Percentiles rank a stretch among this genome's conserved stretches.
phyloP scores from a whole-genome alignment of 92 coral and sea anemone genomes.

The Palythoa caribaeorum region DNA sequence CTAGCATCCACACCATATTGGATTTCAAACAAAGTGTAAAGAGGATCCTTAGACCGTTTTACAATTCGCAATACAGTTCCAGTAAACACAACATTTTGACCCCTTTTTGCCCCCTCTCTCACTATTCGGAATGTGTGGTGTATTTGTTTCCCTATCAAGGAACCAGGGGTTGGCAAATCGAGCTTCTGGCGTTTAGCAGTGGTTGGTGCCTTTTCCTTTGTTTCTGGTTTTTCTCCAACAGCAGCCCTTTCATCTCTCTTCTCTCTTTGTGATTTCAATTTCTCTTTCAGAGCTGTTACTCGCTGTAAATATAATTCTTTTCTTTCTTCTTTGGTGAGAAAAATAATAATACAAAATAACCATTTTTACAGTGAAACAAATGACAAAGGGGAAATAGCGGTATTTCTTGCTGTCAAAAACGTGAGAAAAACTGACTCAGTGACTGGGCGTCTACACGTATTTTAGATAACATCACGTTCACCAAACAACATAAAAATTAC shows the following conservation, averaged over 20 bases:
- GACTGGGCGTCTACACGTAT: too few relatives aligned
- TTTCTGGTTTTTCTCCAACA: constrained; percentile 14
- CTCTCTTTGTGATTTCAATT: constrained; percentile 5
- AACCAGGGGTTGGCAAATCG: constrained; percentile 17
- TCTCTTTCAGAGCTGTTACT: constrained; percentile 10
- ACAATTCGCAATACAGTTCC: constrained; percentile 12
- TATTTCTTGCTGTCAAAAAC: too few relatives aligned
- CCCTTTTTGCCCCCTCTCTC: neutral
- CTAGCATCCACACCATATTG: constrained; percentile 17
- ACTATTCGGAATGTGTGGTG: constrained; percentile 17
- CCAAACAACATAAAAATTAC: too few relatives aligned
- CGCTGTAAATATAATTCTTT: constrained; percentile 11
- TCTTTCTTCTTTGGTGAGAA: constrained; percentile 18
- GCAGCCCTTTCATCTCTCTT: constrained; percentile 27
- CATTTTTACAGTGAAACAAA: too few relatives aligned
- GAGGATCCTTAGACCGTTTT: constrained; percentile 3
- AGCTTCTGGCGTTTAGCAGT: constrained; percentile 27
- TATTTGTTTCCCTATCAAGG: neutral
- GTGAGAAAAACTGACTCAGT: too few relatives aligned
- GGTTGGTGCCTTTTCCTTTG: constrained; percentile 28
- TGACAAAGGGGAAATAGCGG: too few relatives aligned
- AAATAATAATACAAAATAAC: neutral
- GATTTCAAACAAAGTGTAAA: constrained; percentile 16
- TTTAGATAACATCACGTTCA: too few relatives aligned
- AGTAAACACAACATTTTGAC: neutral